These are phyloP conservation scores for Zosterops japonicus DNA, from an alignment of 2,113 vertebrate genomes.

Conservation along the genomic window DNA sequence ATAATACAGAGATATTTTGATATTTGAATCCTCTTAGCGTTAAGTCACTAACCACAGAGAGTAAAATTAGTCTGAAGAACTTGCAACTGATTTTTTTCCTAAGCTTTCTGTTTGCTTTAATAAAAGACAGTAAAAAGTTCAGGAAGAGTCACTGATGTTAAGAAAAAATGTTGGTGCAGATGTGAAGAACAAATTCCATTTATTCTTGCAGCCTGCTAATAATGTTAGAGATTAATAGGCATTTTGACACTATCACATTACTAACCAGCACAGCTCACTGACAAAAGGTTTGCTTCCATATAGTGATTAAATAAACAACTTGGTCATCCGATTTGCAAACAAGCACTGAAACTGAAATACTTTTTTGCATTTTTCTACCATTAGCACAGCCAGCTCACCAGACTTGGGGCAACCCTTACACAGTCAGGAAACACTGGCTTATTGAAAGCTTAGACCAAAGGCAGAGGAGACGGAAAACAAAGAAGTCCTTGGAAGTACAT, in stretches of 20 bases:
- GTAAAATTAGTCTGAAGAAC: background rate
- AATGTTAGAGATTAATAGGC: background rate
- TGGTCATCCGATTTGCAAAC: background rate
- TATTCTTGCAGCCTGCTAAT: background rate
- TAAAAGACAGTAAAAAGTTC: background rate
- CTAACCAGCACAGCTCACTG: background rate
- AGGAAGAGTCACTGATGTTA: background rate
- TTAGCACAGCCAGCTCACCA: background rate
- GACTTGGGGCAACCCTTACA: background rate
- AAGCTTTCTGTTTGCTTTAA: background rate
- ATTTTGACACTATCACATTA: background rate
- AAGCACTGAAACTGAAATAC: constrained; percentile 1
- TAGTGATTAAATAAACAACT: background rate
- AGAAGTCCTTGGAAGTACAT: background rate
- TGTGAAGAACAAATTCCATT: background rate
- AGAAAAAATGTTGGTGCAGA: background rate
- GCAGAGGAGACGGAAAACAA: background rate
- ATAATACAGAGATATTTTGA: background rate
- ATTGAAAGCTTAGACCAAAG: background rate
- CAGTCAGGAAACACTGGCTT: background rate
- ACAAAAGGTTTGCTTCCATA: background rate
- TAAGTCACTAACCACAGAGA: background rate
- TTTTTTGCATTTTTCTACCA: background rate
- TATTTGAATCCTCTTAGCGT: background rate
- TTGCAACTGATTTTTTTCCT: background rate